Evolutionary conservation across 2,888 invertebrate species (phyloP), one percentile per base, ranked within the genome.

Genomic region (Drosophila incognita): DNA sequence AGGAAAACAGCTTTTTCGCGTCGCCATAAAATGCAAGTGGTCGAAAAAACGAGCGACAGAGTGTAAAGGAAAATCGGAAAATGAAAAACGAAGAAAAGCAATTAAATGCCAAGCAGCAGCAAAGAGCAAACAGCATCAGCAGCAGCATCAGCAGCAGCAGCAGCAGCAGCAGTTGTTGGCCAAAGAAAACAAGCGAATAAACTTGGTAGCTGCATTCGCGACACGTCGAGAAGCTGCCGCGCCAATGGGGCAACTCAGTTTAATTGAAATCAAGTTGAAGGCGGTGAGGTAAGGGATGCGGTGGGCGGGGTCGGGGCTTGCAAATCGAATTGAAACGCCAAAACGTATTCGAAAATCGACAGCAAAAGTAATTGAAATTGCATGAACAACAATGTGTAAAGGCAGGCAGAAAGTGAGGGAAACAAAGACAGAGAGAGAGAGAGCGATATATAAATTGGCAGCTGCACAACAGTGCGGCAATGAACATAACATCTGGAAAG

Each of bases 331-430:
- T 80, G 89, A 80, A 89, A 80, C 74, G 69, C 65, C 79, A 83
- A 86, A 89, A 89, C 86, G 89, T 84, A 89, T 87, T 82, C 90
- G 90, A 88, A 86, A 87, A 88, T 86, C 87, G 87, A 88, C 90
- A 90, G 87, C 75, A 79, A 89, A 88, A 88, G 87, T 90, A 90
- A 90, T 90, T 90, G 90, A 90, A 91, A 91, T 90, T 91, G 91
- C 90, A 90, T 90, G 90, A 90, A 83, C 89, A 85, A 84, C 90
- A 90, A 88, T 88, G 84, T 86, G 67, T 48, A 38, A 29, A 56
- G 29, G n/a, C 54, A 13, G 49, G 10, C 27, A 71, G 68, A 57
- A 67, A 57, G 61, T 24, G 24, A 24, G 46, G 24, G 46, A 15
- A 46, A 8, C 8, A 24, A 24, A 33, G 49, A 21, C 33, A 21